These are phyloP conservation scores for Galerucella nymphaeae DNA, from an alignment of 2,888 invertebrate species.

Conservation along the genomic window DNA sequence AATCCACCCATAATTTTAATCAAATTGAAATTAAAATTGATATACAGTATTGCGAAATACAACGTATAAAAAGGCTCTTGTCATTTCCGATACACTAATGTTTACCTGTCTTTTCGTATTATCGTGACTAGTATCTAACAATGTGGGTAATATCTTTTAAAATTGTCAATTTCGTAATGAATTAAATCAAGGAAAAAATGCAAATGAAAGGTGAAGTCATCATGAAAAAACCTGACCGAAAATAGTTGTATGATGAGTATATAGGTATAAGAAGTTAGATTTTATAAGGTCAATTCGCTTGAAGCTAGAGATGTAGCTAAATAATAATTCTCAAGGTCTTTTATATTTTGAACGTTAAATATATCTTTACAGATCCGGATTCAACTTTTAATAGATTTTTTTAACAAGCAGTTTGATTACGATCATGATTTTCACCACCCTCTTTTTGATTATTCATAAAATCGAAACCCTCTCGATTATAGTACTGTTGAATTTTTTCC, in stretches of 20 bases:
- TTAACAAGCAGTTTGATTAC: no score
- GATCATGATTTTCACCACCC: no score
- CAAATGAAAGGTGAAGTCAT: constrained; percentile 2
- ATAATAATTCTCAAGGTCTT: constrained; percentile 10
- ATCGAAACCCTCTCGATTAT: no score
- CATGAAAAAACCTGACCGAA: constrained; percentile 9
- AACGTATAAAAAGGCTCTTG: no score
- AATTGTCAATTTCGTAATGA: constrained; percentile 1
- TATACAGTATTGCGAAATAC: no score
- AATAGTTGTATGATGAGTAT: constrained; percentile 9
- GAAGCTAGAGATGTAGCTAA: constrained; percentile 5
- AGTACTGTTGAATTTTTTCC: no score
- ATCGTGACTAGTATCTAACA: not conserved
- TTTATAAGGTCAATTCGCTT: constrained; percentile 12
- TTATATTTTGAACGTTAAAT: not conserved
- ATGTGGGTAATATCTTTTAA: not conserved
- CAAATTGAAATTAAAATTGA: no score
- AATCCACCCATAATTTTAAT: not conserved
- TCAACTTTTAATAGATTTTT: not conserved
- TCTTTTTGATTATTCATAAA: no score
- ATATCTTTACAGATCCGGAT: constrained; percentile 3
- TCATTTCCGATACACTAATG: not conserved
- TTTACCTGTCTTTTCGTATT: not conserved
- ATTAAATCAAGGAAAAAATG: not conserved
- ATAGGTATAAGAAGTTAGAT: not conserved